A percentile compares a stretch with the other conserved stretches of the same genome.
Evolutionary conservation across 2,113 vertebrate species (phyloP).

Genomic region (Corapipo altera): DNA sequence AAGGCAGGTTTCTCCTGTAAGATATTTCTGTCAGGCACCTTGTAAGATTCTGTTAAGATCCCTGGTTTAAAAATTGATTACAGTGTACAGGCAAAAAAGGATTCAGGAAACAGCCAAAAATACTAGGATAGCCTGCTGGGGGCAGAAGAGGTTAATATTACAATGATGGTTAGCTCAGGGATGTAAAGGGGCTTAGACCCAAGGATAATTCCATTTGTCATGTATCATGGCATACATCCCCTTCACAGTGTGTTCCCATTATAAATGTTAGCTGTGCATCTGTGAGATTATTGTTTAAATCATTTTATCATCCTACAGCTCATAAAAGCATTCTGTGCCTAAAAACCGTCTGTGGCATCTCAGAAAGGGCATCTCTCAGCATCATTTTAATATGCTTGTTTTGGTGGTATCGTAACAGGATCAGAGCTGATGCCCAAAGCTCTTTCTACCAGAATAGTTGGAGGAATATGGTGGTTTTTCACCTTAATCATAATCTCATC

Average conservation of each 20-base stretch:
- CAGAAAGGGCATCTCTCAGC: neutral
- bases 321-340: constrained; percentile 37
- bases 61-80: neutral
- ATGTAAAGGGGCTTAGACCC: constrained; percentile 1
- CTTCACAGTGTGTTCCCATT: constrained; percentile 48
- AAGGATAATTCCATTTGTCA: constrained; percentile 52
- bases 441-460: constrained; percentile 97
- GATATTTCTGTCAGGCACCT: neutral
- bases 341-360: neutral
- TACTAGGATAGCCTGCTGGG: neutral
- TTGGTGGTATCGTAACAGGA: constrained; percentile 79
- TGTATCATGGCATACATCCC: constrained; percentile 37
- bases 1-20: neutral
- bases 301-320: constrained; percentile 32
- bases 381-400: constrained; percentile 58
- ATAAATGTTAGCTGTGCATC: constrained; percentile 44
- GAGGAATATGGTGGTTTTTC: constrained; percentile 99
- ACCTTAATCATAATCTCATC: constrained; percentile 98
- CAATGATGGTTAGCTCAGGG: neutral
- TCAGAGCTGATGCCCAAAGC: constrained; percentile 99
- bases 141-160: neutral
- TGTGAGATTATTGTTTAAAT: constrained; percentile 37
- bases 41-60: neutral
- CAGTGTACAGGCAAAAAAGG: neutral
- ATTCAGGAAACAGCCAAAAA: neutral